Percentiles rank a stretch among this genome's conserved stretches.
Evolutionary conservation across 1,140 invertebrate genomes (phyloP).

Genomic region (Leptinotarsa texana): DNA sequence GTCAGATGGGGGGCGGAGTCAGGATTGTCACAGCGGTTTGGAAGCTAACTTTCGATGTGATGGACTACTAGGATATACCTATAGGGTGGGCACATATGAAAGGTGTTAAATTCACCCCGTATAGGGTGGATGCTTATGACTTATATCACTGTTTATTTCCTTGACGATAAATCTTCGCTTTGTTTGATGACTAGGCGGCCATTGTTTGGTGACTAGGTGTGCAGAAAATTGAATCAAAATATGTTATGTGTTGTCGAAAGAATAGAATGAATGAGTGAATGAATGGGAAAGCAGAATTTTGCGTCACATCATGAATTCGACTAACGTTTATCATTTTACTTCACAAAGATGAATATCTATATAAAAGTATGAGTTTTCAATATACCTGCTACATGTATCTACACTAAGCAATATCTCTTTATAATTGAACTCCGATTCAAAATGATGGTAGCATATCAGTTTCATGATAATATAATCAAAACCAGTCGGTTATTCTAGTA

Average conservation of each 20-base stretch:
- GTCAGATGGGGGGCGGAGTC: constrained; percentile 48
- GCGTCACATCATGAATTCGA: too few relatives aligned
- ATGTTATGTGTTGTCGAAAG: constrained; percentile 1
- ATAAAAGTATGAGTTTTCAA: too few relatives aligned
- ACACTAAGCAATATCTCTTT: too few relatives aligned
- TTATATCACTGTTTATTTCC: constrained; percentile 15
- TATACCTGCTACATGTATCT: too few relatives aligned
- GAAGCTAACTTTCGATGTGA: constrained; percentile 47
- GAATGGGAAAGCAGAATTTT: too few relatives aligned
- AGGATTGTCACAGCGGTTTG: constrained; percentile 54
- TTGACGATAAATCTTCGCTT: not conserved
- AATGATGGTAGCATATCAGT: too few relatives aligned
- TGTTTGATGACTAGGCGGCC: constrained; percentile 9
- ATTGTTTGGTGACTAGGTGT: constrained; percentile 11
- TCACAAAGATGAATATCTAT: too few relatives aligned
- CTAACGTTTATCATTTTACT: too few relatives aligned
- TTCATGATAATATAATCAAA: too few relatives aligned
- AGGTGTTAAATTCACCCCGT: constrained; percentile 23
- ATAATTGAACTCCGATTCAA: too few relatives aligned
- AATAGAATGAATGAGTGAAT: too few relatives aligned
- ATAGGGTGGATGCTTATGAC: constrained; percentile 24
- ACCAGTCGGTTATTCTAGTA: too few relatives aligned
- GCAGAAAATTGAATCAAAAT: constrained; percentile 30
- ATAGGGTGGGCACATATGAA: constrained; percentile 37
- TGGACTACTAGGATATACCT: constrained; percentile 40